Conservation (phyloP, 2,888 invertebrate genomes). For the Sesamia inferens region DNA sequence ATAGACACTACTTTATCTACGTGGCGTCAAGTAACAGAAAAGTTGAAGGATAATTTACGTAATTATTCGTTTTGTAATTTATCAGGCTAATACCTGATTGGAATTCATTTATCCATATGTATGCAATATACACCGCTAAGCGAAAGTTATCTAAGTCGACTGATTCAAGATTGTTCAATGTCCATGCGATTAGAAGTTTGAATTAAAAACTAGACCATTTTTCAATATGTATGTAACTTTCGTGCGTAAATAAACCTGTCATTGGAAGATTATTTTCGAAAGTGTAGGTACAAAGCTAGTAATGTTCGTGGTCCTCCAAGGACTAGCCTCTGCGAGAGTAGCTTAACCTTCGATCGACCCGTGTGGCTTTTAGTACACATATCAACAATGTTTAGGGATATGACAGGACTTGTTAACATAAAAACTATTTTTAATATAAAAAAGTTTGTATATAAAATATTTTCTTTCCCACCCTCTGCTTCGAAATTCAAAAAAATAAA, state of each 20-base stretch:
- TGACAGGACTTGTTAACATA: too few species aligned
- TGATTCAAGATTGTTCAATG: background rate
- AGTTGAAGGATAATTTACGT: slow-evolving; percentile 22
- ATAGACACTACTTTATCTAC: slow-evolving; percentile 2
- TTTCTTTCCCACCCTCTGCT: too few species aligned
- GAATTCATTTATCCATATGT: slow-evolving; percentile 32
- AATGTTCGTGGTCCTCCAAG: too few species aligned
- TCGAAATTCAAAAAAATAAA: too few species aligned
- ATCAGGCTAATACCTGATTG: slow-evolving; percentile 40
- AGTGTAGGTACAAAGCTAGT: background rate
- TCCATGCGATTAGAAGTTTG: slow-evolving; percentile 23
- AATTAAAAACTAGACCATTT: slow-evolving; percentile 16
- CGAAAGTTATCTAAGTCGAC: slow-evolving; percentile 24
- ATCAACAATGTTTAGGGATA: too few species aligned
- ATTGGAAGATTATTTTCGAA: background rate
- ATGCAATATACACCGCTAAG: slow-evolving; percentile 18
- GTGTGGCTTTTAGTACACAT: too few species aligned
- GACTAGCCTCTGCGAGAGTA: too few species aligned
- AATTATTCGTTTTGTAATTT: slow-evolving; percentile 36
- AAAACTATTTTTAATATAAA: too few species aligned
- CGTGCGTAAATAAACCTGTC: slow-evolving; percentile 15
- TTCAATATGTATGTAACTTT: background rate
- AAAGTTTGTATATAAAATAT: too few species aligned
- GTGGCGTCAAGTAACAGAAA: slow-evolving; percentile 34
- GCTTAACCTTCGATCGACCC: too few species aligned